Base-by-base conservation (phyloP, 1,140 invertebrate genomes). In the Drosophila ogumai region DNA sequence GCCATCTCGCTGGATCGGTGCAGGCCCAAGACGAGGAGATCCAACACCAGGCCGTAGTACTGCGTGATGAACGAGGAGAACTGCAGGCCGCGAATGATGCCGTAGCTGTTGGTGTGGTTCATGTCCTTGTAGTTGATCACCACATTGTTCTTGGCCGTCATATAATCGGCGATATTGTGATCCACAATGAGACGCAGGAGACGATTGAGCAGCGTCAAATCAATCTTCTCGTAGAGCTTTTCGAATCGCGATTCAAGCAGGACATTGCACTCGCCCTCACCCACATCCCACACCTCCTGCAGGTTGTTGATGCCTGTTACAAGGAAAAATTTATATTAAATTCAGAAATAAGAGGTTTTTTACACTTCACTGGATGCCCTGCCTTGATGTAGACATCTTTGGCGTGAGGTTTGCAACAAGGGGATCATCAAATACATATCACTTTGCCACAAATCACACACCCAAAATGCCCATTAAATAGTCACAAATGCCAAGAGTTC, bases 61-160 rank as follows among this genome's bases (percentile, higher is more conserved):
- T 99, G 99, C 0, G 99, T 98, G 63, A 99, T 97, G 92, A 99
- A 99, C 0, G 99, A 99, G 0, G 99, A 97, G 94, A 99, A 99
- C 93, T 99, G 99, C 3, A 99, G 94, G 36, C 99, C 99, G 50
- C 99, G 94, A 75, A 99, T 99, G 55, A 99, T 99, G 56, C 99
- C 99, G 91, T 99, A 99, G 87, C 96, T 97, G 94, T 99, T 99
- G 1, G 98, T 99, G 91, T 99, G 99, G 93, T 99, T 99, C 99
- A 99, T 99, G 90, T 99, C 99, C 94, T 99, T 99, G 93, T 99
- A 99, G 93, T 99, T 99, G 61, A 99, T 99, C 25, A 99, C 97
- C 28, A 99, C 98, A 93, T 99, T 99, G 93, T 99, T 99, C 92
- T 99, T 99, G 8, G 99, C 98, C 3, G 99, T 99, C 98, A 99